Conservation (phyloP, 1,140 invertebrate genomes). For the Pectinophora gossypiella region DNA sequence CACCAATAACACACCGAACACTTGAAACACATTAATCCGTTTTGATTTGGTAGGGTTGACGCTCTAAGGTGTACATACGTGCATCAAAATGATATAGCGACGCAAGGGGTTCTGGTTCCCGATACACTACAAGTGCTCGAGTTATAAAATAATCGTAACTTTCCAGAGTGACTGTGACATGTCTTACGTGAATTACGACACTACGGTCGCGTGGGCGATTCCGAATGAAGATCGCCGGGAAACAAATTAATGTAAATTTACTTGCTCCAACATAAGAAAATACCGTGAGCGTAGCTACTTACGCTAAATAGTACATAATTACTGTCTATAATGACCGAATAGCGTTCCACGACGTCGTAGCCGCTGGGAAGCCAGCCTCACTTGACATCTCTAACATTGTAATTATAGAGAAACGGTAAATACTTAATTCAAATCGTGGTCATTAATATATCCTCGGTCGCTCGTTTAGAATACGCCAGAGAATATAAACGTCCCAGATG, state of each 20-base stretch:
- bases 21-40: conserved; percentile 61
- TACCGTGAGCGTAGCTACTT: background rate
- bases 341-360: background rate
- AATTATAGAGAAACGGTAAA: conserved; percentile 3
- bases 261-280: background rate
- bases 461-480: background rate
- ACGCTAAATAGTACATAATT: conserved; percentile 2
- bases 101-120: conserved; percentile 33
- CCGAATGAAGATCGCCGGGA: conserved; percentile 20
- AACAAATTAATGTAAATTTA: conserved; percentile 25
- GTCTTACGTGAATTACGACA: conserved; percentile 16
- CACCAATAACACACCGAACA: conserved; percentile 59
- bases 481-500: background rate
- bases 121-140: conserved; percentile 22
- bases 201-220: conserved; percentile 20
- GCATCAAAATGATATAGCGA: conserved; percentile 41
- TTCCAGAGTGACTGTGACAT: conserved; percentile 20
- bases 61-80: conserved; percentile 38
- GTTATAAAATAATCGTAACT: conserved; percentile 38
- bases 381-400: conserved; percentile 4
- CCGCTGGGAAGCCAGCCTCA: background rate
- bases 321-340: conserved; percentile 4
- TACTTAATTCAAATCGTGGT: conserved; percentile 1
- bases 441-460: conserved; percentile 1
- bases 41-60: conserved; percentile 58